Evolutionary conservation across 2,113 vertebrate genomes (phyloP), one percentile per base, ranked within the genome.

Genomic region (Rhinopomastus cyanomelas): DNA sequence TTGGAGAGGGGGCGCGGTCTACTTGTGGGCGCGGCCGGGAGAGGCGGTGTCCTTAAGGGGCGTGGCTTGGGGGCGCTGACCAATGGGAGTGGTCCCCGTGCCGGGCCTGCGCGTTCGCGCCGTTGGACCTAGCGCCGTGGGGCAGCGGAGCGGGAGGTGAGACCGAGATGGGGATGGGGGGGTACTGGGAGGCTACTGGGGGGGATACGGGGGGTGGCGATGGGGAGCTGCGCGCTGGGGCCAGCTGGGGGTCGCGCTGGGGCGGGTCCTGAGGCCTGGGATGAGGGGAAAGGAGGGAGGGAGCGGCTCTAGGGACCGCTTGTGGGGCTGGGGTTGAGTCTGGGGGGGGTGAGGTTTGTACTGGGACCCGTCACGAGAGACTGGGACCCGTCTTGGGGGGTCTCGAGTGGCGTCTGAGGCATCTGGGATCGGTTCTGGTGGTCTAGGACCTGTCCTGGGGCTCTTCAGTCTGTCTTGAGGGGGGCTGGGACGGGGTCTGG

Each of bases 51-150:
- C n/a, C n/a, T n/a, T n/a, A n/a, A n/a, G 16, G 51, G 83, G 89
- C 49, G 90, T 20, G 80, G 6, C n/a, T 8, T 0, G 0, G 16
- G 8, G 2, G 5, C 4, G 5, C 4, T 12, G n/a, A 7, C 91
- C 91, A 92, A 89, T 92, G 55, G 72, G 60, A 13, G 32, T 60
- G 65, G 27, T 86, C 81, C 36, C 91, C 66, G 66, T 78, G 32
- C 66, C 29, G 4, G 49, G 36, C 53, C 8, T 48, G 60, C 29
- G 85, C 23, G 16, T 44, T 67, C 23, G 8, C 69, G 32, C 23
- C 66, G 16, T 17, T 18, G 18, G 30, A n/a, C 29, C 52, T 14
- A 29, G 52, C 16, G 55, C 14, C 12, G 32, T 21, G 26, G 34
- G 22, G 32, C 26, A 23, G 32, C 21, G 64, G 60, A 51, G 46